Conservation (phyloP, 2,888 invertebrate species). For the Hartigia nigra region DNA sequence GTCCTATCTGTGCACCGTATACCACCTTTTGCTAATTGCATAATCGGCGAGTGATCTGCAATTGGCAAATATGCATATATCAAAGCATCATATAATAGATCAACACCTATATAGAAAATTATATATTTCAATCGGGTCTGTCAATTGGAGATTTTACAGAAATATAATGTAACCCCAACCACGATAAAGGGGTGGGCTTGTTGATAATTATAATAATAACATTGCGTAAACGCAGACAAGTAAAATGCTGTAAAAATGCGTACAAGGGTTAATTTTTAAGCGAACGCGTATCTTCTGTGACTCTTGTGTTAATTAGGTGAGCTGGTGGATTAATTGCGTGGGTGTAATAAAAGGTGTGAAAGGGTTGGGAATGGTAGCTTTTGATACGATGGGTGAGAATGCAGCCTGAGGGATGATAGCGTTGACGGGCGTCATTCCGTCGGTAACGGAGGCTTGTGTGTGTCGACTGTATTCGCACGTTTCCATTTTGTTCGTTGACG, state of each 20-base stretch:
- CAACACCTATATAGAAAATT: too few relatives aligned
- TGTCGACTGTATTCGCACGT: neutral
- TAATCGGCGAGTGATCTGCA: neutral
- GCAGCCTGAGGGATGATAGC: neutral
- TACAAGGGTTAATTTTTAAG: too few relatives aligned
- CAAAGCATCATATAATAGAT: too few relatives aligned
- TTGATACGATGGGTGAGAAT: neutral
- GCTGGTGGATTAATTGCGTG: conserved; percentile 35
- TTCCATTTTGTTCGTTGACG: neutral
- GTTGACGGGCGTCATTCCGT: neutral
- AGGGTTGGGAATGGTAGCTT: conserved; percentile 12
- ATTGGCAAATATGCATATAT: neutral
- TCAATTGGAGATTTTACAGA: neutral
- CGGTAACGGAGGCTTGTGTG: neutral
- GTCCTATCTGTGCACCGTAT: conserved; percentile 43
- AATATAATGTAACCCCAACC: neutral
- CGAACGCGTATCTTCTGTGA: conserved; percentile 31
- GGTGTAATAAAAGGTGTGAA: neutral
- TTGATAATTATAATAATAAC: too few relatives aligned
- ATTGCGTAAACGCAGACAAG: conserved; percentile 19
- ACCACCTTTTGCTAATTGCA: neutral
- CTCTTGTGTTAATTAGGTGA: conserved; percentile 39
- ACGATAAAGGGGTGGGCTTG: neutral
- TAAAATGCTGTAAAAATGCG: conserved; percentile 33
- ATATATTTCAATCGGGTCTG: neutral